Evolutionary conservation across 2,113 vertebrate genomes (phyloP).

Genomic region (Nibea albiflora): DNA sequence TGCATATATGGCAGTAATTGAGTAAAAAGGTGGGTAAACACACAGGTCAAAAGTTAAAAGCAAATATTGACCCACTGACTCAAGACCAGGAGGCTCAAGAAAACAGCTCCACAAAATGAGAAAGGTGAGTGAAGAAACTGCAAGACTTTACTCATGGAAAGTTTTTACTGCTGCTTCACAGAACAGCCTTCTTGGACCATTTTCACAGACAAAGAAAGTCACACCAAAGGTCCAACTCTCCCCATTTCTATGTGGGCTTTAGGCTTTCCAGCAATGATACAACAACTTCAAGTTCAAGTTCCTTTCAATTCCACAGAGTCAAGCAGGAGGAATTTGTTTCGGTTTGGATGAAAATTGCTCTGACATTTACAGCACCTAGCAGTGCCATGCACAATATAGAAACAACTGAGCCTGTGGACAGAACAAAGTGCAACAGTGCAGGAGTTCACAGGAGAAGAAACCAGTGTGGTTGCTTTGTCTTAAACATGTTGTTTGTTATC

Average conservation of each 20-base stretch:
- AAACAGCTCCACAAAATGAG: constrained; percentile 62
- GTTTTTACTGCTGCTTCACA: constrained; percentile 38
- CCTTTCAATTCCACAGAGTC: constrained; percentile 36
- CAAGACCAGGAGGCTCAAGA: constrained; percentile 62
- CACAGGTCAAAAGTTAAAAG: constrained; percentile 76
- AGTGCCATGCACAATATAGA: constrained; percentile 4
- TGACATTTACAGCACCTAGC: constrained; percentile 45
- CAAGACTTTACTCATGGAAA: constrained; percentile 36
- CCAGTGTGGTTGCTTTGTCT: constrained; percentile 16
- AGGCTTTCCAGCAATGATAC: constrained; percentile 44
- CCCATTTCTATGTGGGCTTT: constrained; percentile 23
- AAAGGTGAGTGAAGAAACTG: neutral
- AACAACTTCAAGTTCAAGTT: constrained; percentile 47
- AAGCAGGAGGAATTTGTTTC: constrained; percentile 28
- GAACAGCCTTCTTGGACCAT: constrained; percentile 31
- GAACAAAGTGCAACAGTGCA: constrained; percentile 1
- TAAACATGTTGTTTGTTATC: constrained; percentile 7
- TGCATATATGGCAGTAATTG: constrained; percentile 42
- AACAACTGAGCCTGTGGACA: constrained; percentile 11
- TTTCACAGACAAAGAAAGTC: constrained; percentile 47
- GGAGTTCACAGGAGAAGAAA: constrained; percentile 20
- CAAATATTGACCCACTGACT: constrained; percentile 82
- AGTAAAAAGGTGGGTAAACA: constrained; percentile 76
- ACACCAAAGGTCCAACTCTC: constrained; percentile 16
- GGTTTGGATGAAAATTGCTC: constrained; percentile 41